Conservation (phyloP, 2,797 vertebrate species). For the Rhadinocentrus ornatus region DNA sequence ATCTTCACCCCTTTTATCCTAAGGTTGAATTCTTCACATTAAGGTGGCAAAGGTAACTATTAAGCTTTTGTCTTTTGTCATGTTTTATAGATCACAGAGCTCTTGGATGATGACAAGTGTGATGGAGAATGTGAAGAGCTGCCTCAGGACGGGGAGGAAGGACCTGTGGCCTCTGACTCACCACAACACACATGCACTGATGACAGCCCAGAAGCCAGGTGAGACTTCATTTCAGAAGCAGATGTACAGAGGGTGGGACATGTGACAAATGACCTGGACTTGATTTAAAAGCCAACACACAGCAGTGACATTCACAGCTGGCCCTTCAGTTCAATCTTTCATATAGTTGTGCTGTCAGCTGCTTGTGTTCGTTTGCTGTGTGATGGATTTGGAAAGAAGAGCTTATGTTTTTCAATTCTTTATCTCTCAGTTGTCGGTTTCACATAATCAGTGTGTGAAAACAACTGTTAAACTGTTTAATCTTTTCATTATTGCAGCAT, state of each 20-base stretch:
- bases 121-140: conserved; percentile 92
- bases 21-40: too few species aligned
- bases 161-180: conserved; percentile 67
- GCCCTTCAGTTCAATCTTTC: not conserved
- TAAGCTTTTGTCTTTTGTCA: not conserved
- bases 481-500: too few species aligned
- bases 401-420: not conserved
- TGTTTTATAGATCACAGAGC: conserved; percentile 81
- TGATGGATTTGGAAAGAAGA: not conserved
- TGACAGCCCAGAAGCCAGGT: conserved; percentile 75
- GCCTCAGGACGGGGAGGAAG: conserved; percentile 89
- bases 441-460: not conserved
- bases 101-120: conserved; percentile 92
- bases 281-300: not conserved
- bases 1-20: not conserved
- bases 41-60: too few species aligned
- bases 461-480: not conserved
- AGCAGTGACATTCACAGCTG: not conserved
- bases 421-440: not conserved
- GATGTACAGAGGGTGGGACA: not conserved
- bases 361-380: not conserved
- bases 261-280: not conserved
- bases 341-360: not conserved
- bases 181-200: conserved; percentile 58
- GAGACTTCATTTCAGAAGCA: conserved; percentile 9